These are phyloP conservation scores for Trichogramma evanescens DNA, from an alignment of 2,888 invertebrate species.

Conservation along the genomic window DNA sequence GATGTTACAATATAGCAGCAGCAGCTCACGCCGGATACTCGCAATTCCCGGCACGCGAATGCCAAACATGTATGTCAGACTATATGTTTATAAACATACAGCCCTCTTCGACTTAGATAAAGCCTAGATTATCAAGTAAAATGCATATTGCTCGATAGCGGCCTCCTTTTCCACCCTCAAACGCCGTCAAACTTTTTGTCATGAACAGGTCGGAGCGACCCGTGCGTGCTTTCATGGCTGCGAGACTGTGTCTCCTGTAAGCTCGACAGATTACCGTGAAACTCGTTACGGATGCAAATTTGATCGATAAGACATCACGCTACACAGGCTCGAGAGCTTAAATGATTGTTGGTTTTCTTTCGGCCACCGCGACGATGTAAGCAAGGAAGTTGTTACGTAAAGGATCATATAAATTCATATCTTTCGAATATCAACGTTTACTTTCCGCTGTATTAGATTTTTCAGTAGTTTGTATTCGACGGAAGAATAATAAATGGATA, in stretches of 20 bases:
- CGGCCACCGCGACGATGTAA: no score
- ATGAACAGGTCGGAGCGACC: slow-evolving; percentile 1
- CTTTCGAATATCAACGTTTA: no score
- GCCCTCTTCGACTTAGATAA: slow-evolving; percentile 30
- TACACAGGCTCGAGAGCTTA: background rate
- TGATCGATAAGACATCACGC: background rate
- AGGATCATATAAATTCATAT: no score
- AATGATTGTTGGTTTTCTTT: slow-evolving; percentile 18
- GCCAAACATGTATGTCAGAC: slow-evolving; percentile 35
- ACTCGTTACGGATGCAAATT: background rate
- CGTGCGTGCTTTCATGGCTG: background rate
- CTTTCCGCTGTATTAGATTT: no score
- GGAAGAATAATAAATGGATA: no score
- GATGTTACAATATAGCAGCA: background rate
- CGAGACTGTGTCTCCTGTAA: background rate
- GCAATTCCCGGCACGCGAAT: slow-evolving; percentile 38
- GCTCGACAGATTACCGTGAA: background rate
- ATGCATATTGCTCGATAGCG: slow-evolving; percentile 24
- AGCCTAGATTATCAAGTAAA: slow-evolving; percentile 36
- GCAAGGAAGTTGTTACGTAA: no score
- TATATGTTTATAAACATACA: no score
- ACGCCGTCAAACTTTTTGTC: slow-evolving; percentile 26
- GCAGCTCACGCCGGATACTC: slow-evolving; percentile 30
- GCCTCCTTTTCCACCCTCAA: slow-evolving; percentile 22
- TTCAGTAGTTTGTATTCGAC: no score